Evolutionary conservation across 2,888 invertebrate species (phyloP).

Genomic region (Frankliniella intonsa): DNA sequence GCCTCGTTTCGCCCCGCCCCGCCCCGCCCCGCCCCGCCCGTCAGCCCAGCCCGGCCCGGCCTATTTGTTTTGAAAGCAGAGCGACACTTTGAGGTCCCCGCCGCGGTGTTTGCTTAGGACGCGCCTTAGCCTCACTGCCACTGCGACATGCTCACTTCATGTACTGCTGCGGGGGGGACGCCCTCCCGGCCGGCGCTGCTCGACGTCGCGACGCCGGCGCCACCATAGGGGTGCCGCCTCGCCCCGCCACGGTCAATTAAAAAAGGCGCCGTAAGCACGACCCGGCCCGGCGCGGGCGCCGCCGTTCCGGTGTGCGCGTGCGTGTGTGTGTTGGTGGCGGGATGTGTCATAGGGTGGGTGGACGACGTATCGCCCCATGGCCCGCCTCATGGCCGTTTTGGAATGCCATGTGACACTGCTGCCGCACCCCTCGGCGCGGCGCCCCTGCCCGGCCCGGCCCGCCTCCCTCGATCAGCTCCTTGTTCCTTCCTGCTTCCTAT

Average conservation of each 20-base stretch:
- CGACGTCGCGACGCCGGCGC: background rate
- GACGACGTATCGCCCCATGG: background rate
- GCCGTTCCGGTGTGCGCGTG: background rate
- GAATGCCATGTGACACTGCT: background rate
- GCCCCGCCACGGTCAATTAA: conserved; percentile 17
- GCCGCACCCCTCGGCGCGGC: background rate
- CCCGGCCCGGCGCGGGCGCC: background rate
- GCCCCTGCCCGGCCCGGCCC: background rate
- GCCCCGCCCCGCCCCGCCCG: background rate
- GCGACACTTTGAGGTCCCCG: background rate
- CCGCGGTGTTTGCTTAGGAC: background rate
- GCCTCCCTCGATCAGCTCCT: too few species aligned
- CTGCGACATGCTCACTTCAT: background rate
- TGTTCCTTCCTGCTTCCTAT: background rate
- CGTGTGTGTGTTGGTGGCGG: too few species aligned
- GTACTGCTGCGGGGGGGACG: too few species aligned
- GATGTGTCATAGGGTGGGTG: background rate
- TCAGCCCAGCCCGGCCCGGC: background rate
- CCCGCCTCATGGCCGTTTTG: background rate
- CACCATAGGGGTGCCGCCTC: background rate
- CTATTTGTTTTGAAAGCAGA: conserved; percentile 16
- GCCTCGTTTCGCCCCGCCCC: background rate
- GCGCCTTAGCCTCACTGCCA: background rate
- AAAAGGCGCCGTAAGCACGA: background rate
- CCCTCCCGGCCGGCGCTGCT: background rate